Percentiles rank a stretch among this genome's conserved stretches.
These are phyloP conservation scores for Chloebia gouldiae DNA, from an alignment of 2,113 vertebrate genomes.

Conservation along the genomic window DNA sequence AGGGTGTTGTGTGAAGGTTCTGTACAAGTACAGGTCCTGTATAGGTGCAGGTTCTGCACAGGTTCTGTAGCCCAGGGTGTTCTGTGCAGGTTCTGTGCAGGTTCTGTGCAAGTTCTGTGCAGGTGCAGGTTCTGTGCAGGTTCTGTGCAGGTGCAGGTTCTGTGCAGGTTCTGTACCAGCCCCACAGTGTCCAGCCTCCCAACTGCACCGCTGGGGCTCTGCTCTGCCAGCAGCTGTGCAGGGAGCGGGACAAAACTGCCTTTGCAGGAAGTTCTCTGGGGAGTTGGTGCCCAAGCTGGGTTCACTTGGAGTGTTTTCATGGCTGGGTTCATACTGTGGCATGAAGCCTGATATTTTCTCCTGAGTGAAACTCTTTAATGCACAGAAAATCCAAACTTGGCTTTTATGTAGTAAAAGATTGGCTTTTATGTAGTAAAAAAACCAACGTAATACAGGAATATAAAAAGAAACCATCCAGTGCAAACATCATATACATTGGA, in stretches of 20 bases:
- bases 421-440: slow-evolving; percentile 71
- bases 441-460: slow-evolving; percentile 17
- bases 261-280: background rate
- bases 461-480: slow-evolving; percentile 52
- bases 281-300: background rate
- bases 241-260: background rate
- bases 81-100: too few relatives aligned
- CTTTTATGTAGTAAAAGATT: slow-evolving; percentile 69
- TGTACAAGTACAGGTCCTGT: too few relatives aligned
- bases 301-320: background rate
- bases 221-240: background rate
- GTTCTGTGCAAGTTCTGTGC: too few relatives aligned
- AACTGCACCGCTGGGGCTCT: background rate
- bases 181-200: background rate
- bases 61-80: too few relatives aligned
- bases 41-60: too few relatives aligned
- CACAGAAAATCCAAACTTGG: background rate
- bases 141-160: background rate
- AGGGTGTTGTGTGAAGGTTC: background rate
- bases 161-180: too few relatives aligned
- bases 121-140: background rate
- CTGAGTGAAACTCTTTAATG: background rate
- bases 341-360: background rate
- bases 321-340: background rate
- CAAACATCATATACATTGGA: slow-evolving; percentile 52